Base-by-base conservation (phyloP, 2,888 invertebrate genomes). In the Gnatocerus cornutus region DNA sequence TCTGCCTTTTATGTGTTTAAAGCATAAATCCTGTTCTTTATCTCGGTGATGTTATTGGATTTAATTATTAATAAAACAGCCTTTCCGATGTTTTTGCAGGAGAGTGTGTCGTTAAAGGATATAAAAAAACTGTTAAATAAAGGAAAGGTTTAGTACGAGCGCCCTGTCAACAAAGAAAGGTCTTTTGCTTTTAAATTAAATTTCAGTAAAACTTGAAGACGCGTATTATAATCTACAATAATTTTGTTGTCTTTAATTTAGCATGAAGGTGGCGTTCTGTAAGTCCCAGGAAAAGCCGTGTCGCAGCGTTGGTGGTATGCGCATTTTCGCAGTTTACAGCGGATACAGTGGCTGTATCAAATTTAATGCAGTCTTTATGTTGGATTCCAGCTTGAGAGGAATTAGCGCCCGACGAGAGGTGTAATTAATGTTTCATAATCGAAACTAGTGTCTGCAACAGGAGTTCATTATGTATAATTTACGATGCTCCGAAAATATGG, bases 341-440 rank as follows among this genome's bases (percentile, higher is more conserved):
- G 41, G 68, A 67, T 70, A 70, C 50, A 43, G 63, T 67, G 29
- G 73, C 75, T 78, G 76, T 80, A 80, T 81, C 77, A 80, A 81
- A 80, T 81, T 80, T 80, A 81, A 81, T 78, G 77, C 78, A 79
- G 79, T 80, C 80, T 80, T 80, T 78, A 79, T 77, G 79, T 77
- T 74, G 75, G 80, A 77, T 78, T 78, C 76, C 74, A 67, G 71
- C 68, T 66, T 41, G 62, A 27, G 61, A 64, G 65, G 70, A 72
- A 72, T 72, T 70, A 71, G 69, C 75, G 77, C 77, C 73, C 79
- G 80, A 80, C 81, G 79, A 82, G 81, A 82, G 81, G 80, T 79
- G 80, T 83, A 83, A 84, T 83, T 84, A 83, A 84, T 82, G 84
- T 83, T 83, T 81, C 82, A 83, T 83, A 83, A 83, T 83, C 84